Percentiles rank a stretch among this genome's conserved stretches.
These are phyloP conservation scores for Andrena haemorrhoa DNA, from an alignment of 2,888 invertebrate species.

Conservation along the genomic window DNA sequence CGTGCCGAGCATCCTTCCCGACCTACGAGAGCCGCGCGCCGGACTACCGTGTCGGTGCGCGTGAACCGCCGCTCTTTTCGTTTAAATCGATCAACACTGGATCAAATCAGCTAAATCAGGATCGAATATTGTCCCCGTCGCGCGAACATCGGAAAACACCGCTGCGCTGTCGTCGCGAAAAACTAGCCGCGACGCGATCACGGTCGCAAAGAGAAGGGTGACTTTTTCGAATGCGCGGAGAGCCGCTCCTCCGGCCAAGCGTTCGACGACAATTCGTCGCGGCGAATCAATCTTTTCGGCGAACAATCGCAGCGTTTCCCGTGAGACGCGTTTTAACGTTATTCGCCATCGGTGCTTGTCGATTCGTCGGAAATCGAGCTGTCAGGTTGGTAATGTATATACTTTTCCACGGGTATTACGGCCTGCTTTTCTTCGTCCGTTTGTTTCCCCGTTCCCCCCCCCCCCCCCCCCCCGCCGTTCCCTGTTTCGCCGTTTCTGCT, in stretches of 20 bases:
- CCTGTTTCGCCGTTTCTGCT: slow-evolving; percentile 39
- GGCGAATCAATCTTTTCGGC: slow-evolving; percentile 34
- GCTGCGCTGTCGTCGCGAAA: too few species aligned
- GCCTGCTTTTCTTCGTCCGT: slow-evolving; percentile 37
- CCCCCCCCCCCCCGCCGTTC: background rate
- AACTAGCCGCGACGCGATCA: too few species aligned
- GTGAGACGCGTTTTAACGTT: slow-evolving; percentile 34
- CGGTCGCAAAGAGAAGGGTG: background rate
- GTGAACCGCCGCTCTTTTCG: too few species aligned
- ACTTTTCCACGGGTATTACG: slow-evolving; percentile 34
- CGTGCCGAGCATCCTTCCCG: slow-evolving; percentile 2
- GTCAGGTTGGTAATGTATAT: slow-evolving; percentile 36
- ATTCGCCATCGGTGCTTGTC: slow-evolving; percentile 9
- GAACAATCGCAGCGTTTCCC: slow-evolving; percentile 8
- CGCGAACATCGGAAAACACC: background rate
- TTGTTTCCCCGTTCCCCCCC: slow-evolving; percentile 12
- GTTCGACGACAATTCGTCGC: slow-evolving; percentile 6
- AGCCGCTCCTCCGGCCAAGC: background rate
- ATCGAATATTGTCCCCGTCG: background rate
- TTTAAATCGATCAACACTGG: too few species aligned
- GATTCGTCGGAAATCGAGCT: slow-evolving; percentile 53
- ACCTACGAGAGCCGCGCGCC: background rate
- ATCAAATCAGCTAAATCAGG: too few species aligned
- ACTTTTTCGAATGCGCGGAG: slow-evolving; percentile 5
- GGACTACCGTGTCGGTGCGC: too few species aligned